Evolutionary conservation across 1,140 invertebrate genomes (phyloP), one percentile per base, ranked within the genome.

Genomic region (Scaptomyza pallida): DNA sequence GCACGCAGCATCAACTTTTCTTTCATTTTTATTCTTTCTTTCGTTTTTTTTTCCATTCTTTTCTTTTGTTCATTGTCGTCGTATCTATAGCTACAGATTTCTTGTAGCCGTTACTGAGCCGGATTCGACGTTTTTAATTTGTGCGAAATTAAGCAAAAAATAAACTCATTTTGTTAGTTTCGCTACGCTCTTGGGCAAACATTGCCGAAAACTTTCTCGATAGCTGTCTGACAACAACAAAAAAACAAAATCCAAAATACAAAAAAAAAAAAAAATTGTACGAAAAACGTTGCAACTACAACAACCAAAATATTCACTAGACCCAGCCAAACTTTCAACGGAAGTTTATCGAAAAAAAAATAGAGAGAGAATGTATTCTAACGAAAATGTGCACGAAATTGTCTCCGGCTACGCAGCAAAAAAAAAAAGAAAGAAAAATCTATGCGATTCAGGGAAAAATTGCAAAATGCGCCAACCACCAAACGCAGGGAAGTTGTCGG

Each of bases 91-190:
- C 26, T 37, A 16, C 37, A 37, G 41, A 60, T 67, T 65, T 67
- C 26, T 68, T 50, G 64, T 30, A 40, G 70, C 63, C 56, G 69
- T 47, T 41, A 61, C 70, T 54, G 70, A 72, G 55, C 61, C 68
- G 52, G 68, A 55, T 50, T 70, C 81, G 65, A 88, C 71, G 70
- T 75, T 86, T 86, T 86, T 86, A 86, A 86, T 86, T 86, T 88
- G 81, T 86, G 81, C 81, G 82, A 86, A 86, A 86, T 86, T 86
- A 86, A 86, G 81, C 81, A 88, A 86, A 88, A 86, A 86, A 88
- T 86, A 86, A 86, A 81, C 81, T 86, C 81, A 86, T 86, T 88
- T 88, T 75, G 77, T 77, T 75, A 62, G 73, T 69, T 30, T 61
- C 70, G 63, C 63, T 56, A 68, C 70, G 79, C 79, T 72, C 57